Conservation (phyloP, 2,888 invertebrate species). For the Tipula unca region DNA sequence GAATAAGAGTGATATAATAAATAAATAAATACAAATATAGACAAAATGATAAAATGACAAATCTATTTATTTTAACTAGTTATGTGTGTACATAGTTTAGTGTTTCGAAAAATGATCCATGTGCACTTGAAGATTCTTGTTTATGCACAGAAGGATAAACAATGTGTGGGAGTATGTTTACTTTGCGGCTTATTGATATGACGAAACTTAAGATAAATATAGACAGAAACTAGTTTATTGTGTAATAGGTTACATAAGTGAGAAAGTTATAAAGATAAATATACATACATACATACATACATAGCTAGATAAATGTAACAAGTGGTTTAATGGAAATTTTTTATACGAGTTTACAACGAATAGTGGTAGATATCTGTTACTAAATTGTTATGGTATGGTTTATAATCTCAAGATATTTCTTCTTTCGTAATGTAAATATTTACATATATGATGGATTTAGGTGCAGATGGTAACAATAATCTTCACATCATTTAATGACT, state of each 20-base stretch:
- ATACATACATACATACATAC: too few species aligned
- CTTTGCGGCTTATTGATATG: slow-evolving; percentile 1
- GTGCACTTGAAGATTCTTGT: background rate
- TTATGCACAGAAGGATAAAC: background rate
- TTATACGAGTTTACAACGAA: background rate
- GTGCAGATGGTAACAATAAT: background rate
- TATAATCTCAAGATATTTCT: background rate
- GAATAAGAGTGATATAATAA: background rate
- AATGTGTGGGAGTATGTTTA: background rate
- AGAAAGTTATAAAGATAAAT: background rate
- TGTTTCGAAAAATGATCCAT: background rate
- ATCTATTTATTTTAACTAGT: background rate
- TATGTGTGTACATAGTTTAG: too few species aligned
- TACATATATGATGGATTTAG: background rate
- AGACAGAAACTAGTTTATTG: background rate
- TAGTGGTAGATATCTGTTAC: background rate
- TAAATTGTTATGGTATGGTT: background rate
- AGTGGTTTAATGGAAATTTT: background rate
- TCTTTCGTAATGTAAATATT: background rate
- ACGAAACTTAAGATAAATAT: background rate
- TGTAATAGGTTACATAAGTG: background rate
- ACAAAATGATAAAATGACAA: background rate
- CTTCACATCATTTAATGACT: too few species aligned
- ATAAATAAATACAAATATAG: background rate
- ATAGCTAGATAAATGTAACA: background rate